Conservation (phyloP, 2,888 invertebrate species). For the Orthosia gothica region DNA sequence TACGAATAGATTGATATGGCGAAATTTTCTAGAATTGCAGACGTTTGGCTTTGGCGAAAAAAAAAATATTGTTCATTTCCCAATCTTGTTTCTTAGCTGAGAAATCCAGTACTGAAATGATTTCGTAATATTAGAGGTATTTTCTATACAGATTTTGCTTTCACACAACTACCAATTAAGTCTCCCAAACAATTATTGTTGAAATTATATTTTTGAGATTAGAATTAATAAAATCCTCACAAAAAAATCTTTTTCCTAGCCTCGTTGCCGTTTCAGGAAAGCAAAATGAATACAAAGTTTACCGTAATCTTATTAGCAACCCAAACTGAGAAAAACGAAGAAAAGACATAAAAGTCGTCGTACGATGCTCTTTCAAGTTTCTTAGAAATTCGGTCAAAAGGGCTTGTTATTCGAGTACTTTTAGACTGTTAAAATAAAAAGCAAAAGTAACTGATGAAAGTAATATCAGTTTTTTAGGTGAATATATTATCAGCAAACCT, state of each 20-base stretch:
- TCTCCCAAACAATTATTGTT: not conserved
- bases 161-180: not conserved
- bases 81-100: not conserved
- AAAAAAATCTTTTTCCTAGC: not conserved
- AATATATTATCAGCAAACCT: not conserved
- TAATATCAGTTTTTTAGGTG: not conserved
- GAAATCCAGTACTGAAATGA: not conserved
- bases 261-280: not conserved
- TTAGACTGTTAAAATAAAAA: not conserved
- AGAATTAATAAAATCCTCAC: not conserved
- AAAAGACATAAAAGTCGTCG: not conserved
- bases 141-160: not conserved
- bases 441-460: not conserved
- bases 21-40: constrained; percentile 24
- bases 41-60: constrained; percentile 32
- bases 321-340: constrained; percentile 1
- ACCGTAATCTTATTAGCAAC: constrained; percentile 13
- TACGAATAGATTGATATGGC: constrained; percentile 38
- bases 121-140: not conserved
- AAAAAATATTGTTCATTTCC: constrained; percentile 31
- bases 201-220: not conserved
- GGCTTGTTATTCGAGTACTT: not conserved
- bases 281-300: not conserved
- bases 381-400: not conserved
- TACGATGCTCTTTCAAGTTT: not conserved